A percentile compares a stretch with the other conserved stretches of the same genome.
Conservation (phyloP, 1,140 invertebrate genomes). For the Anadara kagoshimensis region DNA sequence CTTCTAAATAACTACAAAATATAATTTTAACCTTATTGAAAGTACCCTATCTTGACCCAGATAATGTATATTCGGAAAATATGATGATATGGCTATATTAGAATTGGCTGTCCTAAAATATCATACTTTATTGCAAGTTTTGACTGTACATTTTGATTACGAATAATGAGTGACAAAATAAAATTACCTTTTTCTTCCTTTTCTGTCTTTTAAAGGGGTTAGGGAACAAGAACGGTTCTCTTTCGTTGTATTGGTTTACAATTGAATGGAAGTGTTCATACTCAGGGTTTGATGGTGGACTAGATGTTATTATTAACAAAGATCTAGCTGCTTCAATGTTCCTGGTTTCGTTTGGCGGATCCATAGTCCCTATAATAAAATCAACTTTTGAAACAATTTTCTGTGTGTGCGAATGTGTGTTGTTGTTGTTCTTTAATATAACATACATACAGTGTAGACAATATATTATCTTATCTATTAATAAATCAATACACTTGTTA, state of each 20-base stretch:
- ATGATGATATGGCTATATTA: no score
- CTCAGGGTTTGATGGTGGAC: slow-evolving; percentile 84
- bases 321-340: slow-evolving; percentile 79
- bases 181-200: neutral
- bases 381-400: neutral
- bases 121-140: no score
- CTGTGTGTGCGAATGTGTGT: neutral
- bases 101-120: no score
- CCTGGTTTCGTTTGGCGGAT: slow-evolving; percentile 41
- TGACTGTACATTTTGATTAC: no score
- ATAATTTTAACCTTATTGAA: no score
- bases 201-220: slow-evolving; percentile 51
- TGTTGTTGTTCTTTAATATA: no score
- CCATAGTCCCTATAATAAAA: slow-evolving; percentile 47
- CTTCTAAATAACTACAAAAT: no score
- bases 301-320: slow-evolving; percentile 88
- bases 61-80: no score
- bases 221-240: slow-evolving; percentile 87
- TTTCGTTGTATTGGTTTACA: slow-evolving; percentile 85
- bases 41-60: no score
- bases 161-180: no score
- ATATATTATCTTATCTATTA: neutral
- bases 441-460: no score
- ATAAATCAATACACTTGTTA: no score
- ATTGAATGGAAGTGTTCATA: slow-evolving; percentile 85